phyloP scores from a whole-genome alignment of 2,113 vertebrate genomes.

The Thunnus maccoyii region DNA sequence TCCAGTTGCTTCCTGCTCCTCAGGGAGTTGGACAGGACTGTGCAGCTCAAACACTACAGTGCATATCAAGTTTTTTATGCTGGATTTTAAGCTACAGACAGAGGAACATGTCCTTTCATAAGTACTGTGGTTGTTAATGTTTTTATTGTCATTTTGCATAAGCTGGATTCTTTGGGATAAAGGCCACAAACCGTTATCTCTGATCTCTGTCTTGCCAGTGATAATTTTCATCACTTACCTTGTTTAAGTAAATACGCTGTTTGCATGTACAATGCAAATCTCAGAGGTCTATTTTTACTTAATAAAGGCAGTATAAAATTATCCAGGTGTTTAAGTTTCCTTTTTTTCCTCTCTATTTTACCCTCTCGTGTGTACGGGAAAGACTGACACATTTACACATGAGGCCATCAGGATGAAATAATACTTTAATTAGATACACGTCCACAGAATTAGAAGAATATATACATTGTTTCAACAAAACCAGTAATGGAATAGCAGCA shows the following conservation, averaged over 20 bases:
- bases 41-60: conserved; percentile 63
- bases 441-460: conserved; percentile 49
- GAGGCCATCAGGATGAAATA: conserved; percentile 28
- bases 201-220: conserved; percentile 55
- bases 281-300: conserved; percentile 82
- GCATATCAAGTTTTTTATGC: conserved; percentile 38
- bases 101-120: conserved; percentile 34
- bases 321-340: neutral
- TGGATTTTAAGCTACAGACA: conserved; percentile 52
- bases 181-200: conserved; percentile 47
- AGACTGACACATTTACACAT: neutral
- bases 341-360: neutral
- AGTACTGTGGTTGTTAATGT: conserved; percentile 47
- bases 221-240: conserved; percentile 62
- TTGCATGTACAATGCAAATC: conserved; percentile 77
- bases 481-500: conserved; percentile 62
- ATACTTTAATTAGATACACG: conserved; percentile 62
- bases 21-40: conserved; percentile 32
- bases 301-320: conserved; percentile 80
- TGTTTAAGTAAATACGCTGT: conserved; percentile 63
- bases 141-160: conserved; percentile 68
- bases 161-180: conserved; percentile 65
- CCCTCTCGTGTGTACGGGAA: neutral
- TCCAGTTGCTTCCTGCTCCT: conserved; percentile 48
- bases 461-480: conserved; percentile 42